Conservation (phyloP, 1,140 invertebrate species). For the Polyergus mexicanus region DNA sequence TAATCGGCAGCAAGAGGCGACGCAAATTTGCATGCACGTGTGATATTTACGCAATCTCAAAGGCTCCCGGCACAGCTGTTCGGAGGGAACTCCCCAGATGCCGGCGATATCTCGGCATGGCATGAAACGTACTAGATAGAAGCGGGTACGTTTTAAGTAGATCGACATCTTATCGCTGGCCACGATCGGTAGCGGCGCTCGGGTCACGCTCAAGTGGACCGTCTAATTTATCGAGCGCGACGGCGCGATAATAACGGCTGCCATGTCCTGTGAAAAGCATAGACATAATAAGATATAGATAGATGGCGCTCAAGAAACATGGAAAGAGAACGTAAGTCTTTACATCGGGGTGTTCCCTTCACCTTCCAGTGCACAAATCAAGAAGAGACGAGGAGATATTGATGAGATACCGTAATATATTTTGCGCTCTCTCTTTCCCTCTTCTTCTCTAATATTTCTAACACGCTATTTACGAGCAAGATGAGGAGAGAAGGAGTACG, state of each 20-base stretch:
- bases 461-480: too few relatives aligned
- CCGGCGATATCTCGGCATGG: background rate
- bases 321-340: too few relatives aligned
- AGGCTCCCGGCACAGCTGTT: slow-evolving; percentile 8
- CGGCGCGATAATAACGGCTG: slow-evolving; percentile 51
- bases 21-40: slow-evolving; percentile 10
- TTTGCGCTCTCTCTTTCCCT: too few relatives aligned
- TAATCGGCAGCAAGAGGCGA: slow-evolving; percentile 11
- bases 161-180: slow-evolving; percentile 73
- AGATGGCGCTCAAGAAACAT: too few relatives aligned
- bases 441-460: too few relatives aligned
- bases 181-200: slow-evolving; percentile 54
- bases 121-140: slow-evolving; percentile 42
- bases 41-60: slow-evolving; percentile 18
- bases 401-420: too few relatives aligned
- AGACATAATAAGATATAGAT: too few relatives aligned
- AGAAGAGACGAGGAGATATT: too few relatives aligned
- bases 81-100: background rate
- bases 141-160: slow-evolving; percentile 65
- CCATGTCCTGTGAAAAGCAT: background rate
- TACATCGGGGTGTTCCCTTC: too few relatives aligned
- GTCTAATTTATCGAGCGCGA: slow-evolving; percentile 70
- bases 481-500: too few relatives aligned
- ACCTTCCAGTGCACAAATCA: too few relatives aligned
- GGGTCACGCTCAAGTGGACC: slow-evolving; percentile 66